Evolutionary conservation across 2,797 vertebrate genomes (phyloP), one percentile per base, ranked within the genome.

Genomic region (Dryobates pubescens): DNA sequence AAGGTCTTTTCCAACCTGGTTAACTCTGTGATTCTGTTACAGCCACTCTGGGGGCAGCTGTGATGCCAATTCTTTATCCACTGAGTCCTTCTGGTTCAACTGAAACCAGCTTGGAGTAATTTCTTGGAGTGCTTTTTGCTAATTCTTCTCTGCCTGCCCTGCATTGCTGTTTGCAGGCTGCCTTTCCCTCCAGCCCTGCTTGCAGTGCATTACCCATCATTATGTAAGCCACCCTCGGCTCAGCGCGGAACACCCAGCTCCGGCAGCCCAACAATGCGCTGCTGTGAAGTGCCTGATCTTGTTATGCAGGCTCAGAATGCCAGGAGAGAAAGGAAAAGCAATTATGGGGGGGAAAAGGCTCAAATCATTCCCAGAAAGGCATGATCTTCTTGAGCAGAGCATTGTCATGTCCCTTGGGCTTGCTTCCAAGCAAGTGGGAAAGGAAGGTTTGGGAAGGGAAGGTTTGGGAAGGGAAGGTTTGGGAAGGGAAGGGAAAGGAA

Each of bases 41-140:
- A 38, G 36, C 36, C 36, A 10, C 36, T 38, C 12, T 38, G 36
- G 36, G 36, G 10, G 36, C 36, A 38, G 36, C 11, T 38, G 36
- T 38, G 10, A 38, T 10, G 36, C 36, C 36, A 38, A 38, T 38
- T 38, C 36, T 38, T 38, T 38, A 38, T 38, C 36, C 36, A 38
- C 36, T 12, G 11, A 38, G 36, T 10, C 71, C 82, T 92, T 93
- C 83, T 82, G 72, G 65, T 90, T 91, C 5, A 0, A 23, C 54
- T 75, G 86, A 74, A 90, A 38, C 56, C 53, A 45, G n/a, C 69
- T 24, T 85, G 90, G 82, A 93, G 89, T 94, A 87, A 94, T 96
- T 95, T 93, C 90, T 95, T 94, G 91, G 85, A 96, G 87, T 96
- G 92, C 82, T 92, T 90, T 92, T 89, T 79, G 29, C 82, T 94